Conservation (phyloP, 1,140 invertebrate genomes). For the Brevipalpus yothersi region DNA sequence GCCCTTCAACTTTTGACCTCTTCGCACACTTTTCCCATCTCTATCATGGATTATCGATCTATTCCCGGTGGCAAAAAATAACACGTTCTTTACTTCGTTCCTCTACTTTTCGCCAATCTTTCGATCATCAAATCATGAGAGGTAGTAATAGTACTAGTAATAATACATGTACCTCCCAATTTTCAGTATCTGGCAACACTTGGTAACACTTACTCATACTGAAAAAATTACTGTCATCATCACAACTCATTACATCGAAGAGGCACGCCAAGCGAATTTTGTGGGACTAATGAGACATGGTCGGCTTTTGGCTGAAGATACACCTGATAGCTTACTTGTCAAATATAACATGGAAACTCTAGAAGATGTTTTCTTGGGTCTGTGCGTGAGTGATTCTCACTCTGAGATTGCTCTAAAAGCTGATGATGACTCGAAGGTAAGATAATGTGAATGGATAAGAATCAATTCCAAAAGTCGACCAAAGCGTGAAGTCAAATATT, state of each 20-base stretch:
- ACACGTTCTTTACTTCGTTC: slow-evolving; percentile 27
- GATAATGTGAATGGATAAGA: neutral
- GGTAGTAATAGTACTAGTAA: too few species aligned
- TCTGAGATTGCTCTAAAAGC: too few species aligned
- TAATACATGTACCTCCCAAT: too few species aligned
- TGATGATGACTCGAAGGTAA: too few species aligned
- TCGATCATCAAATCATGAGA: too few species aligned
- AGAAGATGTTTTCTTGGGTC: slow-evolving; percentile 79
- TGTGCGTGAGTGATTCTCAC: slow-evolving; percentile 38
- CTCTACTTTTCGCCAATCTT: slow-evolving; percentile 88
- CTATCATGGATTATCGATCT: neutral
- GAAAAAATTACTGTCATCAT: slow-evolving; percentile 68
- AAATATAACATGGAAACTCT: slow-evolving; percentile 57
- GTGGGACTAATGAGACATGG: slow-evolving; percentile 85
- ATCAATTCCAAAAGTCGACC: too few species aligned
- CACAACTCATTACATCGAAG: slow-evolving; percentile 81
- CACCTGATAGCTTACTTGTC: slow-evolving; percentile 51
- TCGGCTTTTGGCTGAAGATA: slow-evolving; percentile 65
- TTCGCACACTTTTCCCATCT: neutral
- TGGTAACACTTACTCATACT: slow-evolving; percentile 51
- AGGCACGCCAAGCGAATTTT: slow-evolving; percentile 59
- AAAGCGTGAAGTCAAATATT: neutral
- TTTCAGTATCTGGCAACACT: too few species aligned
- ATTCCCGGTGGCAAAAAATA: neutral
- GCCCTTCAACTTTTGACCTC: neutral